A percentile compares a stretch with the other conserved stretches of the same genome.
Evolutionary conservation across 1,140 invertebrate genomes (phyloP).

Genomic region (Camponotus pennsylvanicus): DNA sequence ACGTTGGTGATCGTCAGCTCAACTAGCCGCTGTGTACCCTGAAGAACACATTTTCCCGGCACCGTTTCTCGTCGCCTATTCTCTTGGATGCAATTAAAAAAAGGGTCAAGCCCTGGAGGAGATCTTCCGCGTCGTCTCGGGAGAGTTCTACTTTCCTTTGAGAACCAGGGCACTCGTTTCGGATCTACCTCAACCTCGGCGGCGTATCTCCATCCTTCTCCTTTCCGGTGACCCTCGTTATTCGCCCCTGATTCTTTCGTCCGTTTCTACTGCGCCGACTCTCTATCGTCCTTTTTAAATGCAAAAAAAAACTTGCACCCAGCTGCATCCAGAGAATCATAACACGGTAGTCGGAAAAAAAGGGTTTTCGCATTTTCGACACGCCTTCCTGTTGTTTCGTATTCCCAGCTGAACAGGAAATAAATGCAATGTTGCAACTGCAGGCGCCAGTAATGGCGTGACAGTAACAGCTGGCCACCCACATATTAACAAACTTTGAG

Average conservation of each 20-base stretch:
- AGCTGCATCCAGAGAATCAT: constrained; percentile 43
- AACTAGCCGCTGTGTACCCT: neutral
- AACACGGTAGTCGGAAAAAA: constrained; percentile 8
- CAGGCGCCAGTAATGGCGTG: constrained; percentile 51
- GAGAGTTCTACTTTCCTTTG: constrained; percentile 64
- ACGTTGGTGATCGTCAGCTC: neutral
- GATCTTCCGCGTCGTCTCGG: constrained; percentile 52
- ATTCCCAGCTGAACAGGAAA: constrained; percentile 43
- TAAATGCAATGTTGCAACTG: constrained; percentile 61
- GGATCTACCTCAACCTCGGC: constrained; percentile 29
- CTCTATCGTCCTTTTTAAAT: constrained; percentile 49
- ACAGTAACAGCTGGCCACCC: constrained; percentile 74
- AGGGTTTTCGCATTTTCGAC: constrained; percentile 5
- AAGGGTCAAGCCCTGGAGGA: constrained; percentile 79
- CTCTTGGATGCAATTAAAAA: constrained; percentile 79
- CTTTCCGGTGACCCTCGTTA: neutral
- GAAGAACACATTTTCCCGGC: neutral
- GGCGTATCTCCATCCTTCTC: neutral
- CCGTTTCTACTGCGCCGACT: constrained; percentile 44
- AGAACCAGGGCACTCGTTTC: constrained; percentile 57
- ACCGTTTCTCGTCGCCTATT: neutral
- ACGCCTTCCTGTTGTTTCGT: neutral
- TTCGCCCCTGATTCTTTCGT: constrained; percentile 30
- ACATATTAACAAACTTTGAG: constrained; percentile 80
- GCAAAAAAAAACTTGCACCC: constrained; percentile 11